phyloP scores from a whole-genome alignment of 2,113 vertebrate genomes.

The Micromys minutus region DNA sequence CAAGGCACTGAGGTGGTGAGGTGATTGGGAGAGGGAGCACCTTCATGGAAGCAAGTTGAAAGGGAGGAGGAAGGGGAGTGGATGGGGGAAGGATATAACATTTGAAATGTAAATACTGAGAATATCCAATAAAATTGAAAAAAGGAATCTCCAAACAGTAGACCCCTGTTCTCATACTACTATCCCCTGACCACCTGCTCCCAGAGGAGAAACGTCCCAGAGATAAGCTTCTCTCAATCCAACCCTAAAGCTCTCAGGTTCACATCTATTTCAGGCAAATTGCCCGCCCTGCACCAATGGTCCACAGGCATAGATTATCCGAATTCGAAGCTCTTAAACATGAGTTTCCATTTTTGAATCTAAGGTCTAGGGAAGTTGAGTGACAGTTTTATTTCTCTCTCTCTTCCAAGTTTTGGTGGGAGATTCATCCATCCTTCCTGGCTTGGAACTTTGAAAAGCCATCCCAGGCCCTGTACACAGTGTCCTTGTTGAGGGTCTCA shows the following conservation, averaged over 20 bases:
- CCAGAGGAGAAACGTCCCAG: constrained; percentile 53
- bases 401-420: constrained; percentile 37
- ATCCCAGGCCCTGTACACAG: not conserved
- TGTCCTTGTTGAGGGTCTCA: not conserved
- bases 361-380: not conserved
- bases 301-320: not conserved
- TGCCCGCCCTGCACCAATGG: not conserved
- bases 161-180: not conserved
- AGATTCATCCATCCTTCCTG: not conserved
- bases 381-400: constrained; percentile 24
- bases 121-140: no score
- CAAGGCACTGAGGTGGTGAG: no score
- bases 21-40: no score
- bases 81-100: no score
- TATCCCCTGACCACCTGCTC: not conserved
- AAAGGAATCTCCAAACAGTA: no score
- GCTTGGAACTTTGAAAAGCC: constrained; percentile 19
- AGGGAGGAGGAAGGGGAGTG: no score
- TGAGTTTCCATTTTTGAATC: not conserved
- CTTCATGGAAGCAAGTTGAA: no score
- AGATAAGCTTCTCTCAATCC: constrained; percentile 46
- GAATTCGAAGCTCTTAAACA: not conserved
- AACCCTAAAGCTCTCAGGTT: constrained; percentile 39
- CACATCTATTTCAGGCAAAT: constrained; percentile 30
- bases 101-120: no score